Base-by-base conservation (phyloP, 2,113 vertebrate genomes). In the Lethenteron reissneri region DNA sequence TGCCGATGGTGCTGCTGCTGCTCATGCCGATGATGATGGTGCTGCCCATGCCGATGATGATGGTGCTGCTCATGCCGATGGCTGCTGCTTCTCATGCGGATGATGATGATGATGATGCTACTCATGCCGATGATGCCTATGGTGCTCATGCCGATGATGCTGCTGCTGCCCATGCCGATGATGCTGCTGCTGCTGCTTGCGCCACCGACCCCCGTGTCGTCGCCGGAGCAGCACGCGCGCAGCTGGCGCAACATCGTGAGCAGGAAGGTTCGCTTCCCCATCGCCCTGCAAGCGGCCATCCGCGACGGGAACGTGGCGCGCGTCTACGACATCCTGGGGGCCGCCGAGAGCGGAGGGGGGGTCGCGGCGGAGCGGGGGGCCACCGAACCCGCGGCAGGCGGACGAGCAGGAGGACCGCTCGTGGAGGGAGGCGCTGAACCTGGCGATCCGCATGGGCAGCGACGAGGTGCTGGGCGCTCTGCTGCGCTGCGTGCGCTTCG, bases 161-260 rank as follows among this genome's bases (percentile, higher is more conserved):
- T 41, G 25, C 4, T 41, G 25, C 25, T 41, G 21, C 21, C 3
- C 25, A 41, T 41, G 25, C 5, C 25, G 25, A 41, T 41, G 25
- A 41, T 41, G 41, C 1, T 41, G 41, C 4, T 41, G 41, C 41
- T 41, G 6, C 41, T 7, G 41, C 41, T 41, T 41, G 41, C 41
- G 41, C 41, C 41, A 41, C 41, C 41, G 41, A 41, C 41, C 41
- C 41, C 41, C 41, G 41, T 41, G 41, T 41, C 41, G 41, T 7
- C 41, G 41, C 17, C 17, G 41, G 5, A 41, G 41, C 41, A 41
- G 64, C 64, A 68, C n/a, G 25, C 64, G 3, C 25, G n/a, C 41
- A 84, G 85, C 81, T 90, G 88, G 87, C 85, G 83, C 1, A 86
- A 90, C 78, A 91, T 90, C 0, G 78, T 87, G 74, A 91, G 85